phyloP scores from a whole-genome alignment of 2,797 vertebrate species.

The Sebastolobus altivelis region DNA sequence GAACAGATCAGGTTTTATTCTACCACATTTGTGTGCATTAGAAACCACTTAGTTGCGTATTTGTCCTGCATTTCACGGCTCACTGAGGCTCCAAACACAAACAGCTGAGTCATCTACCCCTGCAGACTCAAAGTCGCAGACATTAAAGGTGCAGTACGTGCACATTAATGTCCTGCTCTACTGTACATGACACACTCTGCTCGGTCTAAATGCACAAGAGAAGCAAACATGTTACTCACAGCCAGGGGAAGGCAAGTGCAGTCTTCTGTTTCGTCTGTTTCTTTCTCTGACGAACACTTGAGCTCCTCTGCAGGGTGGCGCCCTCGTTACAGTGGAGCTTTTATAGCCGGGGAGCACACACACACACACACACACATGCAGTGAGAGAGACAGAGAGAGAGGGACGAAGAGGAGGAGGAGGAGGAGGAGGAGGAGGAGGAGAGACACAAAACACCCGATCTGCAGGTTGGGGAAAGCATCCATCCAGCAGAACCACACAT shows the following conservation, averaged over 20 bases:
- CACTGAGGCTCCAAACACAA: constrained; percentile 10
- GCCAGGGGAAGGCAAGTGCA: constrained; percentile 13
- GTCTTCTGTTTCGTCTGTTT: constrained; percentile 18
- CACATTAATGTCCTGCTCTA: not conserved
- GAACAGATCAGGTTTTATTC: not conserved
- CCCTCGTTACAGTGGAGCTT: constrained; percentile 18
- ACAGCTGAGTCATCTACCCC: constrained; percentile 66
- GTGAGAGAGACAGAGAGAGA: not conserved
- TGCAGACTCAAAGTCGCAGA: not conserved
- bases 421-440: not conserved
- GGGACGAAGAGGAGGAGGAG: not conserved
- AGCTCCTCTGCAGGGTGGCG: constrained; percentile 58
- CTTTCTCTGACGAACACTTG: constrained; percentile 29
- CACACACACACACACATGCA: constrained; percentile 5
- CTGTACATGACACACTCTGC: not conserved
- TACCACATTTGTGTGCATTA: not conserved
- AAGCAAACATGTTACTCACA: constrained; percentile 62
- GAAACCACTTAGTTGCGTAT: not conserved
- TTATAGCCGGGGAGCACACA: constrained; percentile 52
- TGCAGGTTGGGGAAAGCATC: constrained; percentile 26
- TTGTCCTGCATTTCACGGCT: not conserved
- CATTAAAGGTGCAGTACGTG: constrained; percentile 8
- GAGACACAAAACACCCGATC: constrained; percentile 23
- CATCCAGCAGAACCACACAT: constrained; percentile 53
- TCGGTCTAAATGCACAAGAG: not conserved